A percentile compares a stretch with the other conserved stretches of the same genome.
Conservation (phyloP, 2,797 vertebrate species). For the Sebastes taczanowskii region DNA sequence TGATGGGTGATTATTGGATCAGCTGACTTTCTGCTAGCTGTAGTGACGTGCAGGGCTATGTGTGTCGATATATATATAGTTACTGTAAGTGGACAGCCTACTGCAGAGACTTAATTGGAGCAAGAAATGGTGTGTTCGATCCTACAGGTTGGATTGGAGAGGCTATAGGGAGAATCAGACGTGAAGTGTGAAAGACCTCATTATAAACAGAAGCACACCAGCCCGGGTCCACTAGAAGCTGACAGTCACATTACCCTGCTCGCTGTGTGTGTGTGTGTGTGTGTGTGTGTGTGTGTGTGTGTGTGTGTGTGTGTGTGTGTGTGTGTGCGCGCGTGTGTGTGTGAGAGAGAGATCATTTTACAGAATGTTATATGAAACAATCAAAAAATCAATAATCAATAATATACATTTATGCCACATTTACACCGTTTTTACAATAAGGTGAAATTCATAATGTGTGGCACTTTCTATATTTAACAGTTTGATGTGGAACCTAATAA, state of each 20-base stretch:
- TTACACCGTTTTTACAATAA: too few species aligned
- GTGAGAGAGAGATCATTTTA: not conserved
- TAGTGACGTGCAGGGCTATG: not conserved
- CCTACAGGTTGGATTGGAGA: constrained; percentile 11
- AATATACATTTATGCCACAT: too few species aligned
- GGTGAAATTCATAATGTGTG: too few species aligned
- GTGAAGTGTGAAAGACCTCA: constrained; percentile 53
- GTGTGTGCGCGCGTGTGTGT: not conserved
- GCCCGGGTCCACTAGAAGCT: constrained; percentile 58
- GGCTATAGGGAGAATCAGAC: constrained; percentile 28
- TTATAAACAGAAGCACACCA: constrained; percentile 81
- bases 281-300: not conserved
- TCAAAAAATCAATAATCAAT: not conserved
- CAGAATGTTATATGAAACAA: not conserved
- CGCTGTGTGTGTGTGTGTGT: not conserved
- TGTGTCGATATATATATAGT: not conserved
- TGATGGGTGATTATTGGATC: constrained; percentile 17
- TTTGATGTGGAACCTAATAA: not conserved
- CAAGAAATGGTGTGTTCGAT: constrained; percentile 24
- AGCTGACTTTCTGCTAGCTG: constrained; percentile 21
- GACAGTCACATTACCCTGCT: constrained; percentile 14
- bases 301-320: not conserved
- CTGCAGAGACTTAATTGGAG: constrained; percentile 46
- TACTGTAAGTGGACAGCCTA: not conserved
- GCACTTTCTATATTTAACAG: not conserved